phyloP scores from a whole-genome alignment of 2,113 vertebrate species.

The Sminthopsis crassicaudata region DNA sequence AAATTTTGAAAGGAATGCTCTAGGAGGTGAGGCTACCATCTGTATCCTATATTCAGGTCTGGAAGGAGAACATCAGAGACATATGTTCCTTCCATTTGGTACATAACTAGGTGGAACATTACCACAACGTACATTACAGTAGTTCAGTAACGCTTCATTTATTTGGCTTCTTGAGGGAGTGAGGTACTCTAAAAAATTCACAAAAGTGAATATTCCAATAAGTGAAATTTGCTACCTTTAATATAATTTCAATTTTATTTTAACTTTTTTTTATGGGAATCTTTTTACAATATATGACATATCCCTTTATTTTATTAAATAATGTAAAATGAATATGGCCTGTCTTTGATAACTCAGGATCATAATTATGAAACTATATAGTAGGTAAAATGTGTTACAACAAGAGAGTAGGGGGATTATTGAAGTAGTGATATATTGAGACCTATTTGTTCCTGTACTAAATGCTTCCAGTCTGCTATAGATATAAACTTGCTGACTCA shows the following conservation, averaged over 20 bases:
- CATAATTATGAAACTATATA: neutral
- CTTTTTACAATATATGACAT: neutral
- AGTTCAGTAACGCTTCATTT: neutral
- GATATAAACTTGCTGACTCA: neutral
- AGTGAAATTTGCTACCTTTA: neutral
- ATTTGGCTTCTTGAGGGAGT: neutral
- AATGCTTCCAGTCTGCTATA: neutral
- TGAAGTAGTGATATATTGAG: neutral
- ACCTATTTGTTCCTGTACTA: neutral
- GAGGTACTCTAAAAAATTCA: neutral
- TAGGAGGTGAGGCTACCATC: neutral
- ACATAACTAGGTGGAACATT: conserved; percentile 2
- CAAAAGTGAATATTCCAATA: neutral
- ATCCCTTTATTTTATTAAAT: neutral
- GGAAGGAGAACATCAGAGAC: neutral
- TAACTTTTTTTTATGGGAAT: neutral
- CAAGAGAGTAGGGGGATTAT: neutral
- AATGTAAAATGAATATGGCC: neutral
- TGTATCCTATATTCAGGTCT: neutral
- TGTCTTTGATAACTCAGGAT: neutral
- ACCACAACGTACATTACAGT: neutral
- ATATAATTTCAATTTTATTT: neutral
- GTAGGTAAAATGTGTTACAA: neutral
- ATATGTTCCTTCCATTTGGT: neutral
- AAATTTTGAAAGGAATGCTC: neutral